These are phyloP conservation scores for Keiferia lycopersicella DNA, from an alignment of 2,888 invertebrate genomes.

Conservation along the genomic window DNA sequence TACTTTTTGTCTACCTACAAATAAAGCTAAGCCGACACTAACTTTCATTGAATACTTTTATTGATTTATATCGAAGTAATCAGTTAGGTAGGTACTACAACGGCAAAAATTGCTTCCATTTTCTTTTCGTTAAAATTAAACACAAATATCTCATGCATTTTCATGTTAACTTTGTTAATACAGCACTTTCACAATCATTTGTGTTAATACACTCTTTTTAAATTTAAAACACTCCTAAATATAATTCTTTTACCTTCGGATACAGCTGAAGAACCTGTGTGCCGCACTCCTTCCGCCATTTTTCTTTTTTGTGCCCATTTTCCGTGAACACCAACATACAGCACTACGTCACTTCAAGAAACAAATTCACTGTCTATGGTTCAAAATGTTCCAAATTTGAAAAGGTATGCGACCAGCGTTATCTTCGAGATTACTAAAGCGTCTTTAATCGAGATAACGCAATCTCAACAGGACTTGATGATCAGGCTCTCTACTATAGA, in stretches of 20 bases:
- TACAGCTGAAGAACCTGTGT: slow-evolving; percentile 75
- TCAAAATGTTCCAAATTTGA: slow-evolving; percentile 38
- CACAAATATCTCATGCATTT: not conserved
- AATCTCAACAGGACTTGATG: slow-evolving; percentile 64
- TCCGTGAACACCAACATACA: slow-evolving; percentile 35
- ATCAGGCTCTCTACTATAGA: slow-evolving; percentile 58
- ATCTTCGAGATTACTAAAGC: slow-evolving; percentile 36
- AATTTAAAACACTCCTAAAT: not conserved
- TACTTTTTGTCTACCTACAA: too few relatives aligned
- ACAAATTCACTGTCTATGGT: slow-evolving; percentile 30
- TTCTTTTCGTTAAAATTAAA: not conserved
- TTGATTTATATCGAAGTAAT: too few relatives aligned
- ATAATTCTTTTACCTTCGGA: slow-evolving; percentile 61
- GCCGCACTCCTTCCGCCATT: slow-evolving; percentile 64
- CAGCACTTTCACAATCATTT: too few relatives aligned
- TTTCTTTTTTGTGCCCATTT: slow-evolving; percentile 78
- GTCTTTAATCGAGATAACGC: slow-evolving; percentile 48
- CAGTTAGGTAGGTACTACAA: too few relatives aligned
- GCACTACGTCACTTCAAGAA: slow-evolving; percentile 51
- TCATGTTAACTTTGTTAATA: not conserved
- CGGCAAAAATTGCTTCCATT: too few relatives aligned
- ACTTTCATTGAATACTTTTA: too few relatives aligned
- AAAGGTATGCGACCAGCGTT: slow-evolving; percentile 36
- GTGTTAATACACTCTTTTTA: too few relatives aligned
- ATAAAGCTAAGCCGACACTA: too few relatives aligned